phyloP scores from a whole-genome alignment of 2,888 invertebrate species.

The Notodonta dromedarius region DNA sequence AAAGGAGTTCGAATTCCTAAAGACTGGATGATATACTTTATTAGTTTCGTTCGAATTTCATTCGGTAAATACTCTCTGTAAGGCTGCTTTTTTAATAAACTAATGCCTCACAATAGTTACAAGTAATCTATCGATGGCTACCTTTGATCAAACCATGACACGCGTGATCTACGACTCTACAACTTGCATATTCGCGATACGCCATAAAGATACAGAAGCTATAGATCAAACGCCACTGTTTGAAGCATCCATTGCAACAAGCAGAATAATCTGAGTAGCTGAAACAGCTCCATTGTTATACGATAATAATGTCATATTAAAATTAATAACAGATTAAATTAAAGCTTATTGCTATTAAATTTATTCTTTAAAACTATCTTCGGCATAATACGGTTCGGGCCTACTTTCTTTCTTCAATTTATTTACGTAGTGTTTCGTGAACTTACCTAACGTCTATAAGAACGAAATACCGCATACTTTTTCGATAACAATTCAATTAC shows the following conservation, averaged over 20 bases:
- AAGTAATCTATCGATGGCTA: neutral
- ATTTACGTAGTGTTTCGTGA: too few species aligned
- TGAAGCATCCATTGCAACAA: neutral
- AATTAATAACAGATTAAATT: neutral
- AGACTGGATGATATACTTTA: too few species aligned
- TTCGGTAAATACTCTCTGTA: neutral
- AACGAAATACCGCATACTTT: too few species aligned
- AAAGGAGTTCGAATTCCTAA: too few species aligned
- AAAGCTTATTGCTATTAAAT: too few species aligned
- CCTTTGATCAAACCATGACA: constrained; percentile 1
- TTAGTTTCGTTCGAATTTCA: too few species aligned
- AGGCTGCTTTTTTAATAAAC: neutral
- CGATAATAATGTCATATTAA: neutral
- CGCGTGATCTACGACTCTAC: neutral
- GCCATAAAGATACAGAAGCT: constrained; percentile 3
- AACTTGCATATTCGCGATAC: neutral
- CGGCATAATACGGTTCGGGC: too few species aligned
- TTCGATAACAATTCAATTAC: too few species aligned
- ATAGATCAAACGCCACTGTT: neutral
- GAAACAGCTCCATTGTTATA: constrained; percentile 13
- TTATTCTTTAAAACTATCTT: too few species aligned
- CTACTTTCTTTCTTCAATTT: too few species aligned
- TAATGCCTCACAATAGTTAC: neutral
- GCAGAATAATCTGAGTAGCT: neutral
- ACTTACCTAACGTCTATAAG: too few species aligned